These are phyloP conservation scores for Plemyria rubiginata DNA, from an alignment of 2,888 invertebrate species.

Conservation along the genomic window DNA sequence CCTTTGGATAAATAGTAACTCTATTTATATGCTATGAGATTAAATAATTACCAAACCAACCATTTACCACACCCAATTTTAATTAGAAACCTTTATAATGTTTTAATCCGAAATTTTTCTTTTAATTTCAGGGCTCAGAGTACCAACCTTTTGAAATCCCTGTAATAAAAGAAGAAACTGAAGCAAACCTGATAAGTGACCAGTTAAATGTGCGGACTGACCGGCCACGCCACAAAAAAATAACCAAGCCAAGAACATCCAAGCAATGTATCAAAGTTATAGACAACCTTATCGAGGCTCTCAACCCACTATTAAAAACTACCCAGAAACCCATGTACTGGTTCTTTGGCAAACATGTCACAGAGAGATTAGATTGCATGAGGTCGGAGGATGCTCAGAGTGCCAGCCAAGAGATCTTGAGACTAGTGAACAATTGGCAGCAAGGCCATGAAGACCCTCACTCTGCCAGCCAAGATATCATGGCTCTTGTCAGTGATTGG, in stretches of 20 bases:
- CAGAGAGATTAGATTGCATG: slow-evolving; percentile 67
- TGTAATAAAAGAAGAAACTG: slow-evolving; percentile 59
- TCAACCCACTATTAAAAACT: slow-evolving; percentile 60
- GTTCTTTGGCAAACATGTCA: slow-evolving; percentile 74
- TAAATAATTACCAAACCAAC: too few relatives aligned
- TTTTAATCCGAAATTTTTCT: neutral
- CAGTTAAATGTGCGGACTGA: slow-evolving; percentile 51
- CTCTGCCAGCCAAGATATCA: neutral
- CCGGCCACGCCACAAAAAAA: slow-evolving; percentile 57
- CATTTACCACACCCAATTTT: too few relatives aligned
- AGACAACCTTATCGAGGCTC: slow-evolving; percentile 63
- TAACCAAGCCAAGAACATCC: slow-evolving; percentile 44
- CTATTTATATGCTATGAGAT: too few relatives aligned
- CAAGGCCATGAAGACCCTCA: neutral
- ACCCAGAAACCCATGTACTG: slow-evolving; percentile 52
- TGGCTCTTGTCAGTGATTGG: slow-evolving; percentile 1
- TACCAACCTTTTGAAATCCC: slow-evolving; percentile 5
- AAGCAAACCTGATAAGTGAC: slow-evolving; percentile 49
- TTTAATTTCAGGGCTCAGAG: slow-evolving; percentile 24
- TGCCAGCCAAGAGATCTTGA: slow-evolving; percentile 63
- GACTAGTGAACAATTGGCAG: slow-evolving; percentile 50
- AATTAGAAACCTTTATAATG: too few relatives aligned
- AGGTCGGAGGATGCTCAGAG: slow-evolving; percentile 59
- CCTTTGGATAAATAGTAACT: too few relatives aligned
- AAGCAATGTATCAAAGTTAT: slow-evolving; percentile 62